Evolutionary conservation across 2,113 vertebrate genomes (phyloP), one percentile per base, ranked within the genome.

Genomic region (Paramormyrops kingsleyae): DNA sequence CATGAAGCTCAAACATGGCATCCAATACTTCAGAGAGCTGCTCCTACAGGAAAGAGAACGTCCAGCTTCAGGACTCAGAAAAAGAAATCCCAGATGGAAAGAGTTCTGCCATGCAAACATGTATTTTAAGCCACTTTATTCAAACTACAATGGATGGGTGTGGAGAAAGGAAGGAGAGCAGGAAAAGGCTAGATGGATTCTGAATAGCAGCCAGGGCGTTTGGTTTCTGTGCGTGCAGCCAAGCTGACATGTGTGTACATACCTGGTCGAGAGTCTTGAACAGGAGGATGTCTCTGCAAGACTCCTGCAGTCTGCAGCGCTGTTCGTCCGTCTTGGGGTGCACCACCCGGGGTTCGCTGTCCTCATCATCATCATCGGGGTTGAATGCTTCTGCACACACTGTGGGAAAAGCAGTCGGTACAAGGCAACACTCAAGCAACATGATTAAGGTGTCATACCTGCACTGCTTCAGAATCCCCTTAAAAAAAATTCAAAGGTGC

Each of bases 201-300:
- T 56, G 50, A 53, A 87, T 15, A 27, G 49, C 27, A 53, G 50
- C n/a, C 46, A 31, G 49, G 35, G 31, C 27, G 7, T 19, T 19
- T 4, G 4, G 27, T 5, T 49, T 47, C n/a, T 52, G 77, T 56
- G 77, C n/a, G 8, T 10, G 15, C 31, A 39, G 31, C 15, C 21
- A 50, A 44, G 77, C 15, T 31, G 19, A 49, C 31, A 53, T 56
- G 56, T 62, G 80, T 66, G 31, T 44, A 46, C 10, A 7, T 88
- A 99, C 99, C 97, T 98, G 97, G 93, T 99, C 99, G 88, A 99
- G 96, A 93, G 97, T 99, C 97, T 99, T 99, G 94, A 99, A 99
- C 90, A 99, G 95, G 31, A 99, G 95, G 92, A 99, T 99, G 94
- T 99, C 99, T 96, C 97, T 96, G 93, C 99, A 99, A 85, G 98